Evolutionary conservation across 2,113 vertebrate genomes (phyloP), one percentile per base, ranked within the genome.

Genomic region (Rhinolophus sinicus): DNA sequence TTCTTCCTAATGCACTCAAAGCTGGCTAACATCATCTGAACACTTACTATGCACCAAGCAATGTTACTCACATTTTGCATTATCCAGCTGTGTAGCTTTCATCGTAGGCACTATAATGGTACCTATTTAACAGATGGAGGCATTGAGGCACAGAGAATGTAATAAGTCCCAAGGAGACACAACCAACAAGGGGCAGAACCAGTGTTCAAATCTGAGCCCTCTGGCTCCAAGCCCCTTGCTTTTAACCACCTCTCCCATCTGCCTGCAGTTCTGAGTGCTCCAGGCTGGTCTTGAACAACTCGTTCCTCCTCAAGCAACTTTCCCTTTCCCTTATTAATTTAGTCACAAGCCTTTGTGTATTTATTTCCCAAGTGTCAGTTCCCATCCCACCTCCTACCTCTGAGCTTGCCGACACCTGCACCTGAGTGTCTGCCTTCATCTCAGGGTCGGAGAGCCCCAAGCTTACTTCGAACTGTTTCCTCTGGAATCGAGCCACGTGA

Each of bases 11-110:
- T 1, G 65, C 40, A 4, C 22, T 10, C 0, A 14, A 7, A 47
- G 13, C 40, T 50, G 35, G 60, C 33, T 10, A 47, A n/a, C 35
- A 40, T 33, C 8, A 0, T 7, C 0, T 1, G 10, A 14, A 75
- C 58, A 22, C 73, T 82, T 15, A 8, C 54, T 33, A 6, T 15
- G 30, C 33, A 35, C 64, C 16, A 30, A n/a, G 88, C 28, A 15
- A 13, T 0, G 13, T 12, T 15, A 50, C 33, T 21, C n/a, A 15
- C 15, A n/a, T 56, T 69, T 81, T 14, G 50, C 54, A 9, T 52
- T 18, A 26, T 33, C 7, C 6, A 21, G 21, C 18, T 2, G 16
- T 35, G 56, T 14, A 58, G n/a, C 9, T 62, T 67, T 84, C 50
- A 33, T 30, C 3, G 0, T 40, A n/a, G 44, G 40, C 35, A 35